Evolutionary conservation across 2,888 invertebrate genomes (phyloP).

Genomic region (Sminthurides aquaticus): DNA sequence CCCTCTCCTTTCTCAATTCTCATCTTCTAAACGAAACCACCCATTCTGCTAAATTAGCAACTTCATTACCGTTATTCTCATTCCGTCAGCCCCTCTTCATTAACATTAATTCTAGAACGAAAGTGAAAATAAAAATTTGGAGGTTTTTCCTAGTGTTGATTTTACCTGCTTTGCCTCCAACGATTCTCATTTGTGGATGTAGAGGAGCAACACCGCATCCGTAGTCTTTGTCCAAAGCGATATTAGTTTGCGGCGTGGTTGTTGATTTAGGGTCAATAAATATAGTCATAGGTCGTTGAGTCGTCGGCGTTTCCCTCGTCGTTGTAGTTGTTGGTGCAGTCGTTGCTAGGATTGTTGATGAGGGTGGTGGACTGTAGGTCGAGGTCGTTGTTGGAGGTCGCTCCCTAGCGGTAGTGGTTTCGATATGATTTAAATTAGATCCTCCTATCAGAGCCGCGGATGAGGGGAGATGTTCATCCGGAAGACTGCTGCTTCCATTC

Average conservation of each 20-base stretch:
- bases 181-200: slow-evolving; percentile 26
- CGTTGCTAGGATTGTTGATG: slow-evolving; percentile 17
- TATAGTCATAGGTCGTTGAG: slow-evolving; percentile 25
- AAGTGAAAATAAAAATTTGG: too few relatives aligned
- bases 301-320: slow-evolving; percentile 47
- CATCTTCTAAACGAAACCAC: too few relatives aligned
- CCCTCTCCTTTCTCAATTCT: too few relatives aligned
- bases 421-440: background rate
- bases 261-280: slow-evolving; percentile 30
- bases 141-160: too few relatives aligned
- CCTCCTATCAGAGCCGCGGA: background rate
- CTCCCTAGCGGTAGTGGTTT: background rate
- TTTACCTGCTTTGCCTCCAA: slow-evolving; percentile 28
- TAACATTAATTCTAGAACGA: background rate
- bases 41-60: too few relatives aligned
- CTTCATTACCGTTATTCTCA: too few relatives aligned
- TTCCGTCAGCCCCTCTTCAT: too few relatives aligned
- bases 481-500: slow-evolving; percentile 15
- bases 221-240: slow-evolving; percentile 18
- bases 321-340: slow-evolving; percentile 29
- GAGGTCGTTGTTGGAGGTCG: slow-evolving; percentile 11
- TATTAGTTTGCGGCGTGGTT: slow-evolving; percentile 23
- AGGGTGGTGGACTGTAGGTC: slow-evolving; percentile 14
- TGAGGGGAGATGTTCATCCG: background rate
- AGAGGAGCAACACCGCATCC: slow-evolving; percentile 27